Evolutionary conservation across 2,797 vertebrate genomes (phyloP).

Genomic region (Megalops cyprinoides): DNA sequence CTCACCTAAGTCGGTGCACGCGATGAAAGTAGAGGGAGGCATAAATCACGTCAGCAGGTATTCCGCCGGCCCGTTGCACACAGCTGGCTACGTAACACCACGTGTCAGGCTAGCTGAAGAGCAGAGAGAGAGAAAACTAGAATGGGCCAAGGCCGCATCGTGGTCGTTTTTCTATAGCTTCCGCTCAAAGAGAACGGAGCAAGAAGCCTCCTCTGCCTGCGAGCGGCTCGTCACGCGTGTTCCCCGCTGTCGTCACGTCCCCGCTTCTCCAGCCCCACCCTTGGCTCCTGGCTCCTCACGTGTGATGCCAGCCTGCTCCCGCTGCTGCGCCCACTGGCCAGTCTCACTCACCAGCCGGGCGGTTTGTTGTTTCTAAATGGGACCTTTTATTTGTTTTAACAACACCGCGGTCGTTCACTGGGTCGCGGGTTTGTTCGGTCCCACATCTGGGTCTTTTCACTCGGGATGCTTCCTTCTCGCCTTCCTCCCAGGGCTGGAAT

Average conservation of each 20-base stretch:
- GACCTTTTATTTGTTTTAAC: constrained; percentile 59
- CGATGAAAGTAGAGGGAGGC: background rate
- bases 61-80: no score
- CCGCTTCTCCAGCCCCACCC: background rate
- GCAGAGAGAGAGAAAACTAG: no score
- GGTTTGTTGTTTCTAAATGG: constrained; percentile 24
- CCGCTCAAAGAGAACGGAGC: background rate
- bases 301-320: constrained; percentile 34
- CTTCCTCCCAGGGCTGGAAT: constrained; percentile 33
- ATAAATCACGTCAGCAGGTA: background rate
- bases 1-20: background rate
- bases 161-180: background rate
- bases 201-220: background rate
- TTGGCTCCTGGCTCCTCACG: constrained; percentile 31
- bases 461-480: constrained; percentile 2
- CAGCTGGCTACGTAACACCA: no score
- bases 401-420: constrained; percentile 54
- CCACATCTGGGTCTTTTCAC: constrained; percentile 60
- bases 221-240: background rate
- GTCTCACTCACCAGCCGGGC: constrained; percentile 27
- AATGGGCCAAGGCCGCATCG: no score
- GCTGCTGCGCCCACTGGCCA: background rate
- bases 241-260: background rate
- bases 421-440: constrained; percentile 57
- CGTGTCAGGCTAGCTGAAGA: background rate